A percentile compares a stretch with the other conserved stretches of the same genome.
Evolutionary conservation across 2,797 vertebrate species (phyloP).

Genomic region (Gymnoscopelus microlampas): DNA sequence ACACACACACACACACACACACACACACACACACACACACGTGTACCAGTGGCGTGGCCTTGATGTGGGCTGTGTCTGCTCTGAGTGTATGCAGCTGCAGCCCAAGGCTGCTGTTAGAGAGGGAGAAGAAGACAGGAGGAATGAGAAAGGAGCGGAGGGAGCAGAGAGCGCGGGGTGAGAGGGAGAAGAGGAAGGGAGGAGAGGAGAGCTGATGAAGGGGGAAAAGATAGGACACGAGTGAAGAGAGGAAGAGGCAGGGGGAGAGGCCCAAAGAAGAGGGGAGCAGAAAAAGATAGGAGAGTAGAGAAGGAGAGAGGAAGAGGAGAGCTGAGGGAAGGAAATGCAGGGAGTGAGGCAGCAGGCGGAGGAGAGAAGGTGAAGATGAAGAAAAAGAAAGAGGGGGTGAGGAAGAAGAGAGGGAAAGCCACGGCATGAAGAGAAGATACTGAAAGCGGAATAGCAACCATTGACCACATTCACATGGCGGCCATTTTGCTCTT

Average conservation of each 20-base stretch:
- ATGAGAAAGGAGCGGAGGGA: not conserved
- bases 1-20: constrained; percentile 23
- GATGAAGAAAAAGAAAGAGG: not conserved
- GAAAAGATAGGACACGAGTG: not conserved
- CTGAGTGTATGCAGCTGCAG: constrained; percentile 73
- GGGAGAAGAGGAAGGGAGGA: not conserved
- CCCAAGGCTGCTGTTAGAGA: constrained; percentile 59
- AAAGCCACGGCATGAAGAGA: not conserved
- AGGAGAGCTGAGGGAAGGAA: not conserved
- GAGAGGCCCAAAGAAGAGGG: not conserved
- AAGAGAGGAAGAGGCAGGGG: constrained; percentile 1
- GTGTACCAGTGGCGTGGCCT: constrained; percentile 67
- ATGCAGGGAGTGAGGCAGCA: not conserved
- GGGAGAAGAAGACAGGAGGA: not conserved
- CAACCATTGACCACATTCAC: no score
- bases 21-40: constrained; percentile 6
- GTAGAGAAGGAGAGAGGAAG: not conserved
- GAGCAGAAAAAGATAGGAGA: not conserved
- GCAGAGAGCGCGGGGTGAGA: not conserved
- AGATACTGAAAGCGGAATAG: not conserved
- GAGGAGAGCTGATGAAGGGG: constrained; percentile 1
- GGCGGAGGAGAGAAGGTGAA: not conserved
- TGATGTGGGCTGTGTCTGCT: constrained; percentile 78
- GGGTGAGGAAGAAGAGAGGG: not conserved
- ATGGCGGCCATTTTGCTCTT: no score